Evolutionary conservation across 2,888 invertebrate genomes (phyloP).

Genomic region (Sminthurinus aureus): DNA sequence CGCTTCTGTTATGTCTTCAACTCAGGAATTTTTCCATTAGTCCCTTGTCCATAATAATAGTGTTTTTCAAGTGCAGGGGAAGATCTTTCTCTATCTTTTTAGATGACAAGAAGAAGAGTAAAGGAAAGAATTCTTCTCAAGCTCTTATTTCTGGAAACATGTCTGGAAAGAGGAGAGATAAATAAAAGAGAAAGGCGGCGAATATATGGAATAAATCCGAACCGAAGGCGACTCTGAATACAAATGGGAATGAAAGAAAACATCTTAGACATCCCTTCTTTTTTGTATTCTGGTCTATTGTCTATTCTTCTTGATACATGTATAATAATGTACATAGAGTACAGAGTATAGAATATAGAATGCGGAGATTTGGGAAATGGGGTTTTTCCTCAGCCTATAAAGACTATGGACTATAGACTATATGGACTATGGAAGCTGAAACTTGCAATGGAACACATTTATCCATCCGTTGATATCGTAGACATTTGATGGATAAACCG

Average conservation of each 20-base stretch:
- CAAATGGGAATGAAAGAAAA: too few relatives aligned
- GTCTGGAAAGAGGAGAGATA: too few relatives aligned
- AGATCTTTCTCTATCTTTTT: neutral
- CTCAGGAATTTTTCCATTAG: neutral
- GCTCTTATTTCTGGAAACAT: too few relatives aligned
- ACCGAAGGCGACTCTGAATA: too few relatives aligned
- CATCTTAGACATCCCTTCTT: too few relatives aligned
- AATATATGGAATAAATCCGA: too few relatives aligned
- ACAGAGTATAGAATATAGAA: neutral
- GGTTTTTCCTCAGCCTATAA: neutral
- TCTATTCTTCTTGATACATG: too few relatives aligned
- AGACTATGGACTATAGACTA: neutral
- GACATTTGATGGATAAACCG: conserved; percentile 26
- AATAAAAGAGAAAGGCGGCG: too few relatives aligned
- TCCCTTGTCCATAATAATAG: neutral
- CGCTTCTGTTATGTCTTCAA: neutral
- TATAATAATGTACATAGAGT: neutral
- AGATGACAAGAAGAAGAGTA: neutral
- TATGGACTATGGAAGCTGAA: neutral
- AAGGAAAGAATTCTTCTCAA: neutral
- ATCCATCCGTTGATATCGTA: neutral
- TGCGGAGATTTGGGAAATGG: neutral
- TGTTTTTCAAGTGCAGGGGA: neutral
- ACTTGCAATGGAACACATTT: neutral
- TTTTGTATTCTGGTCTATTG: too few relatives aligned